Evolutionary conservation across 2,888 invertebrate genomes (phyloP).

Genomic region (Acleris sparsana): DNA sequence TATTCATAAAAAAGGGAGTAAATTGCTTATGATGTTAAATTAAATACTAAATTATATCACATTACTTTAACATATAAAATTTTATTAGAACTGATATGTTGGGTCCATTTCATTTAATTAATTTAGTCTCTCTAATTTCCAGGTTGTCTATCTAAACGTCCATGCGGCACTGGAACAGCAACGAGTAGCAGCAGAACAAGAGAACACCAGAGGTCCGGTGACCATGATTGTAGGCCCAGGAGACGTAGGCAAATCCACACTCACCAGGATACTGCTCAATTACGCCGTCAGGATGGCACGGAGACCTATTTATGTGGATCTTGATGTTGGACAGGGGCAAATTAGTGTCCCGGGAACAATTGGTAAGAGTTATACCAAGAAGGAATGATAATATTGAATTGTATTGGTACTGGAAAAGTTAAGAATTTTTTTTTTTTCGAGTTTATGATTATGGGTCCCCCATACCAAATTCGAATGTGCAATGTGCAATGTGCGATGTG

Average conservation of each 20-base stretch:
- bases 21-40: too few relatives aligned
- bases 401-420: too few relatives aligned
- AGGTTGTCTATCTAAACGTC: conserved; percentile 95
- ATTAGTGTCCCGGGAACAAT: conserved; percentile 96
- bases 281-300: conserved; percentile 96
- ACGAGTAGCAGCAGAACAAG: conserved; percentile 91
- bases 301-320: conserved; percentile 95
- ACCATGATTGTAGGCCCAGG: conserved; percentile 96
- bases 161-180: conserved; percentile 97
- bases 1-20: too few relatives aligned
- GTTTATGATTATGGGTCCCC: too few relatives aligned
- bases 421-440: too few relatives aligned
- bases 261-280: conserved; percentile 94
- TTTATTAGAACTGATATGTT: too few relatives aligned
- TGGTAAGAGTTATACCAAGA: conserved; percentile 70
- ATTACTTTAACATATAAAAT: too few relatives aligned
- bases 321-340: conserved; percentile 97
- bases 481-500: too few relatives aligned
- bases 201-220: conserved; percentile 90
- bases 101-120: too few relatives aligned
- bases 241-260: conserved; percentile 98
- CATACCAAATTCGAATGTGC: too few relatives aligned
- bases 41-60: too few relatives aligned
- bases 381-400: neutral
- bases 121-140: conserved; percentile 34